These are phyloP conservation scores for Yoshiicerus persimilis DNA, from an alignment of 1,140 invertebrate species.

Conservation along the genomic window DNA sequence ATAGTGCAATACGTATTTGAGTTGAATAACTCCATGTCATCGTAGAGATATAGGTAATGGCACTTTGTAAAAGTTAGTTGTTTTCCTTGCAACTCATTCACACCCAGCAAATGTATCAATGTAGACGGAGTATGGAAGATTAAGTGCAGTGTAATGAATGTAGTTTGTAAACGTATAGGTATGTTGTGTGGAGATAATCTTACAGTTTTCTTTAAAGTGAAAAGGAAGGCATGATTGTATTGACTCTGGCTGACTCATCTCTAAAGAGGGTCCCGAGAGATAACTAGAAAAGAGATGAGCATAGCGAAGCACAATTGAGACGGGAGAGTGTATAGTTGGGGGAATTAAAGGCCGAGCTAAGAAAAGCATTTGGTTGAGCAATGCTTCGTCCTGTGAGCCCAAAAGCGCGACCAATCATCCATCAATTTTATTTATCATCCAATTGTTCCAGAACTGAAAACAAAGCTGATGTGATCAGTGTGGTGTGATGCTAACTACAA, in stretches of 20 bases:
- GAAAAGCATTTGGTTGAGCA: neutral
- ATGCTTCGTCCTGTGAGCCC: neutral
- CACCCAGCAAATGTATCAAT: neutral
- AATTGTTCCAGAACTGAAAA: neutral
- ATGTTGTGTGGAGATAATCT: neutral
- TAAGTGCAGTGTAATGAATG: neutral
- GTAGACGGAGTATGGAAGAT: neutral
- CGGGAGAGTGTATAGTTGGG: too few relatives aligned
- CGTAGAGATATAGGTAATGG: neutral
- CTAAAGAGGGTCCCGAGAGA: neutral
- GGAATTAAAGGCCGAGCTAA: neutral
- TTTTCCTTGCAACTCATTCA: neutral
- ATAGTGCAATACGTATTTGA: too few relatives aligned
- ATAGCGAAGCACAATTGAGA: too few relatives aligned
- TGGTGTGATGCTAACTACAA: neutral
- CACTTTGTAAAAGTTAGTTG: neutral
- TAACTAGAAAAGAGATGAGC: neutral
- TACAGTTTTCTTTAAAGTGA: neutral
- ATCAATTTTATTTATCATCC: constrained; percentile 23
- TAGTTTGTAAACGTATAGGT: neutral
- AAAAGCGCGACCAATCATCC: constrained; percentile 11
- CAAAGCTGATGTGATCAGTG: neutral
- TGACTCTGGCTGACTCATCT: neutral
- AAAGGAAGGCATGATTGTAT: neutral
- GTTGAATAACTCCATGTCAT: neutral